Evolutionary conservation across 2,888 invertebrate genomes (phyloP).

Genomic region (Cynaeus angustus): DNA sequence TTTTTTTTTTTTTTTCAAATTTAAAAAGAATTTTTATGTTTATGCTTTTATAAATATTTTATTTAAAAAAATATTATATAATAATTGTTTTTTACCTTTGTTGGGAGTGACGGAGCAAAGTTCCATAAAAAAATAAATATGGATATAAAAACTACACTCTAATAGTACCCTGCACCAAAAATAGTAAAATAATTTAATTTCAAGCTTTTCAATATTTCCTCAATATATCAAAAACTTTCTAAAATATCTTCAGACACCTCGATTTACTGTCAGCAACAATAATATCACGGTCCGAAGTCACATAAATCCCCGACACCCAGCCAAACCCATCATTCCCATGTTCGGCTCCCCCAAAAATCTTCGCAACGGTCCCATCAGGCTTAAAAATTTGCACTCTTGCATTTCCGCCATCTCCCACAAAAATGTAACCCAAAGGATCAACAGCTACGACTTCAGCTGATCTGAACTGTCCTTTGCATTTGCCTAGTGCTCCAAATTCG

Average conservation of each 20-base stretch:
- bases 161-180: no score
- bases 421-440: constrained; percentile 82
- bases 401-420: constrained; percentile 87
- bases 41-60: no score
- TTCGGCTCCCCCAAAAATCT: constrained; percentile 77
- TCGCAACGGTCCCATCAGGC: constrained; percentile 79
- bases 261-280: constrained; percentile 78
- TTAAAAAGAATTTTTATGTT: no score
- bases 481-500: constrained; percentile 80
- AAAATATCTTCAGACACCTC: constrained; percentile 72
- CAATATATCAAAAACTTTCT: no score
- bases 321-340: constrained; percentile 73
- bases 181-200: no score
- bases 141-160: no score
- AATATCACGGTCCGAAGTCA: constrained; percentile 77
- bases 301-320: constrained; percentile 81
- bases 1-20: no score
- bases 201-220: no score
- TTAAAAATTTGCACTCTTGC: constrained; percentile 84
- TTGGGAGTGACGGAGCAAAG: no score
- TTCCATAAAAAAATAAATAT: no score
- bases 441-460: constrained; percentile 83
- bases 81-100: no score
- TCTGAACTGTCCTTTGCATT: constrained; percentile 80
- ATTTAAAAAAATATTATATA: no score